A percentile compares a stretch with the other conserved stretches of the same genome.
phyloP scores from a whole-genome alignment of 2,888 invertebrate genomes.

The Apamea anceps region DNA sequence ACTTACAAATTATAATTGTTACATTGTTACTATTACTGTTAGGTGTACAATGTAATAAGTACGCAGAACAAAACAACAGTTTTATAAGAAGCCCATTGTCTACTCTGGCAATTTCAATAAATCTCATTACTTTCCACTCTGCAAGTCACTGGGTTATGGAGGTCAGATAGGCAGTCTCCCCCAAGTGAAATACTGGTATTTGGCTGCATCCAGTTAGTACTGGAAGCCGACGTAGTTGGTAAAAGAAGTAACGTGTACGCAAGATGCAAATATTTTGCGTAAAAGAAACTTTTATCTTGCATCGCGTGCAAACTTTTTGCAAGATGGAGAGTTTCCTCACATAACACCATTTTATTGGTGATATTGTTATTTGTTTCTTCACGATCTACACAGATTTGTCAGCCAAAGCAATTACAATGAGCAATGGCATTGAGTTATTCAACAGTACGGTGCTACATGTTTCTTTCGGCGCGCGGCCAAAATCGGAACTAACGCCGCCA shows the following conservation, averaged over 20 bases:
- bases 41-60: constrained; percentile 47
- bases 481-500: not conserved
- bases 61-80: constrained; percentile 55
- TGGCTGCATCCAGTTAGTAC: not conserved
- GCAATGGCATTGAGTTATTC: not conserved
- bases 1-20: constrained; percentile 75
- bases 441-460: not conserved
- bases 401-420: not conserved
- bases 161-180: not conserved
- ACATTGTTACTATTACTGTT: constrained; percentile 51
- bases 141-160: not conserved
- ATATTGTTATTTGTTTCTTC: no score
- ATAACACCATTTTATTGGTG: not conserved
- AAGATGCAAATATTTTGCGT: not conserved
- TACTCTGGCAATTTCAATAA: constrained; percentile 8
- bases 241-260: not conserved
- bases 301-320: not conserved
- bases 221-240: not conserved
- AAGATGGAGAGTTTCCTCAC: no score
- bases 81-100: constrained; percentile 14
- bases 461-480: no score
- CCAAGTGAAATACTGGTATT: not conserved
- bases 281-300: not conserved
- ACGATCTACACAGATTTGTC: not conserved
- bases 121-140: not conserved